Evolutionary conservation across 2,113 vertebrate species (phyloP), one percentile per base, ranked within the genome.

Genomic region (Chamaetylas fuelleborni): DNA sequence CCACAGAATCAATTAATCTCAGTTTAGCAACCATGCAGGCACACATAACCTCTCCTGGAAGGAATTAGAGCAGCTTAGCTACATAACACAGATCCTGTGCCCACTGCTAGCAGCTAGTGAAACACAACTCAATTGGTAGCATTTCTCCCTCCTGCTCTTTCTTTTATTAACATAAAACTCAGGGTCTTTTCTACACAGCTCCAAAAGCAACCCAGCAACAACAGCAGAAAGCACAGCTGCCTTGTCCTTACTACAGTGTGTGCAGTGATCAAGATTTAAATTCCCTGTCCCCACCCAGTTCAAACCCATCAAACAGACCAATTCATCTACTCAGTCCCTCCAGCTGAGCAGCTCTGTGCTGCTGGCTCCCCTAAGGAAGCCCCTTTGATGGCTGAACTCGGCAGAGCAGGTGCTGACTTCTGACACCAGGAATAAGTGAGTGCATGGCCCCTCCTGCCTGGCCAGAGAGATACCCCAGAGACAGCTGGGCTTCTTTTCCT

Each of bases 41-140:
- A 85, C 79, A 54, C 2, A 3, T 42, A 91, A 72, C 62, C 51
- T 71, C 85, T 92, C 43, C 76, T 53, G 43, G 80, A 81, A 70
- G 33, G 72, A 94, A 64, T 1, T 14, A 16, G 71, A 92, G 62
- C 62, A 90, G 65, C 25, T 92, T n/a, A 89, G 79, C 71, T 73
- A 61, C 6, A 2, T 38, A 85, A 65, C 40, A n/a, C 2, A 78
- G 77, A 86, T 34, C 31, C 81, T 48, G 25, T 48, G 56, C 43
- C 61, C 73, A 43, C 42, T 40, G 79, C 81, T 83, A 80, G 74
- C 84, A 95, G 84, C 45, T 90, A 93, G 93, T 93, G 92, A 96
- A 96, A 86, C 42, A 80, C 71, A 65, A 54, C 47, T 86, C 47
- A 58, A 15, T 1, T 33, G 64, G 51, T 54, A 56, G 33, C 56